These are phyloP conservation scores for Piliocolobus tephrosceles DNA, from an alignment of 2,113 vertebrate species.

Conservation along the genomic window DNA sequence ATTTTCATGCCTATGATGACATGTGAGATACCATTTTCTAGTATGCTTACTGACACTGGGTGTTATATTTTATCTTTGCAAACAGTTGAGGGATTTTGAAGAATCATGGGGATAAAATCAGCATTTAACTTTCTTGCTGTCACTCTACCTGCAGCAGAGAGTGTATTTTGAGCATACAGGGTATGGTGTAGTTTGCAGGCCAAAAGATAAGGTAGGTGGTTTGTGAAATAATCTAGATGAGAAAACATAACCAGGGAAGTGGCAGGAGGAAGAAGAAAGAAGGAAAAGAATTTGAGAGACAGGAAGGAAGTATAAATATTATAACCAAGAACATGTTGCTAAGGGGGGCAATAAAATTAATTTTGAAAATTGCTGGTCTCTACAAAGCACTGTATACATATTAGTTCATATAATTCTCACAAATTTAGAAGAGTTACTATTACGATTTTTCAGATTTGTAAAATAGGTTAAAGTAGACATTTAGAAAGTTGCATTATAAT, in stretches of 20 bases:
- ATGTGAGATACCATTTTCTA: neutral
- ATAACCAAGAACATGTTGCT: neutral
- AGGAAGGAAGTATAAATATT: neutral
- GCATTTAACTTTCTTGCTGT: neutral
- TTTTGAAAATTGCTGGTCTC: neutral
- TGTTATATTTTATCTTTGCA: conserved; percentile 4
- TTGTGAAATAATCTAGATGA: neutral
- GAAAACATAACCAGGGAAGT: neutral
- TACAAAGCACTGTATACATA: neutral
- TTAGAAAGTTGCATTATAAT: neutral
- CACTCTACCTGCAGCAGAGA: neutral
- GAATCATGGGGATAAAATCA: neutral
- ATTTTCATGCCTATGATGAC: neutral
- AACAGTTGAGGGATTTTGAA: neutral
- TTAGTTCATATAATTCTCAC: neutral
- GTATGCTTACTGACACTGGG: neutral
- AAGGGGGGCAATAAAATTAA: conserved; percentile 12
- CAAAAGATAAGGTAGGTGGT: neutral
- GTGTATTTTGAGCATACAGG: rapidly evolving
- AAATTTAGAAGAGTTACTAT: neutral
- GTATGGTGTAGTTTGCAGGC: rapidly evolving
- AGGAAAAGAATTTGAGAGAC: neutral
- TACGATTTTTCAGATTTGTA: neutral
- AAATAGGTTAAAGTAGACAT: neutral
- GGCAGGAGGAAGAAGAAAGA: neutral